Evolutionary conservation across 2,797 vertebrate genomes (phyloP).

Genomic region (Sebastes goodei): DNA sequence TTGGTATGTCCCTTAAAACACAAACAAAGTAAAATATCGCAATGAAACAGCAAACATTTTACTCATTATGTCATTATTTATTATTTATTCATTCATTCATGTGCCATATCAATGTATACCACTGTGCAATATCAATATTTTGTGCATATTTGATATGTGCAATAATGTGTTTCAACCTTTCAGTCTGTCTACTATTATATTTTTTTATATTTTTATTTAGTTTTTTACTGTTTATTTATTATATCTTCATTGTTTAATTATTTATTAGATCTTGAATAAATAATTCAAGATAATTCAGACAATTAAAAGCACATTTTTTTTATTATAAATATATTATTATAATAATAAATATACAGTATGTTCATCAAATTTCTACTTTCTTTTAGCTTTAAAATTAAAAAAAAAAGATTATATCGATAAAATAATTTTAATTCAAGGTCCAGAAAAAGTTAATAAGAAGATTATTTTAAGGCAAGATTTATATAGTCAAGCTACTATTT

Average conservation of each 20-base stretch:
- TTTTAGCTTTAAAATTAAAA: background rate
- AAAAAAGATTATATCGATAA: background rate
- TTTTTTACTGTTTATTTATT: no score
- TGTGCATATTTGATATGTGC: no score
- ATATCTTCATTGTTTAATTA: no score
- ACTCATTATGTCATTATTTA: background rate
- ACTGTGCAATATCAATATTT: no score
- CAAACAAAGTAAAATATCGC: background rate
- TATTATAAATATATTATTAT: background rate
- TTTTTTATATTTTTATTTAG: no score
- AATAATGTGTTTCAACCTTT: no score
- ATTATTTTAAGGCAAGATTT: background rate
- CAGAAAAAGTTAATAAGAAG: background rate
- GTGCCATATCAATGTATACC: no score
- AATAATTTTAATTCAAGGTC: background rate
- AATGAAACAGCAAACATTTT: background rate
- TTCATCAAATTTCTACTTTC: background rate
- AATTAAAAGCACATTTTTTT: background rate
- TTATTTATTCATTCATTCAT: no score
- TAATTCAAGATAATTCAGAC: no score
- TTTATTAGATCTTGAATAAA: no score
- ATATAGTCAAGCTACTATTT: background rate
- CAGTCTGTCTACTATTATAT: no score
- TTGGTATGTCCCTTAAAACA: constrained; percentile 80
- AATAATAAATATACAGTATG: background rate